Conservation (phyloP, 2,797 vertebrate genomes). For the Gymnocypris eckloni region DNA sequence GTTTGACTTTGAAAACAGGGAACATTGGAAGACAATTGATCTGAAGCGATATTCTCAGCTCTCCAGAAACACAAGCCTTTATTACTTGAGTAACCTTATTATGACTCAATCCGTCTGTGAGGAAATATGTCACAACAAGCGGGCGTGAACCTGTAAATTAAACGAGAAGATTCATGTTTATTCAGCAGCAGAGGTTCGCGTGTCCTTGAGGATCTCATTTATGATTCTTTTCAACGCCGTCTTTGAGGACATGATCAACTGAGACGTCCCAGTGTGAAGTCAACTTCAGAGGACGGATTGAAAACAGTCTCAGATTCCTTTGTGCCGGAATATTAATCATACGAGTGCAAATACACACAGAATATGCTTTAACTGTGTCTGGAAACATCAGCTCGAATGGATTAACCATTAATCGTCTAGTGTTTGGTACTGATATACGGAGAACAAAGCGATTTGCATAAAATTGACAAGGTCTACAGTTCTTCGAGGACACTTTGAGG, state of each 20-base stretch:
- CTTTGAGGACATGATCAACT: slow-evolving; percentile 36
- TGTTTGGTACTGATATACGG: neutral
- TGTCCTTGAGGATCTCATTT: slow-evolving; percentile 56
- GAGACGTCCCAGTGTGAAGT: slow-evolving; percentile 39
- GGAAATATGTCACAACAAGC: slow-evolving; percentile 33
- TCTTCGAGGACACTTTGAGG: neutral
- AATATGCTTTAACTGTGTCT: neutral
- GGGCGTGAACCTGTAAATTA: slow-evolving; percentile 45
- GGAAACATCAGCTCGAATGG: neutral
- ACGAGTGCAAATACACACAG: neutral
- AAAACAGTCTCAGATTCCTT: neutral
- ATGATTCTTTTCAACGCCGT: slow-evolving; percentile 7
- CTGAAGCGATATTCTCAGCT: neutral
- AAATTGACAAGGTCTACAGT: neutral
- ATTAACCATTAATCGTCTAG: slow-evolving; percentile 7
- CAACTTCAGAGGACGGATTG: slow-evolving; percentile 27
- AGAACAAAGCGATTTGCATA: neutral
- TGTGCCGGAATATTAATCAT: slow-evolving; percentile 12
- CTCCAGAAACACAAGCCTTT: slow-evolving; percentile 17
- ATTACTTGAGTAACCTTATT: slow-evolving; percentile 41
- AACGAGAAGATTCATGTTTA: slow-evolving; percentile 50
- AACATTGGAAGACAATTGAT: neutral
- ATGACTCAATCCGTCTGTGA: slow-evolving; percentile 32
- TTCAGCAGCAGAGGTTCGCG: slow-evolving; percentile 40
- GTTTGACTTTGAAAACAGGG: slow-evolving; percentile 12